A percentile compares a stretch with the other conserved stretches of the same genome.
Evolutionary conservation across 2,113 vertebrate genomes (phyloP).

Genomic region (Stegostoma tigrinum): DNA sequence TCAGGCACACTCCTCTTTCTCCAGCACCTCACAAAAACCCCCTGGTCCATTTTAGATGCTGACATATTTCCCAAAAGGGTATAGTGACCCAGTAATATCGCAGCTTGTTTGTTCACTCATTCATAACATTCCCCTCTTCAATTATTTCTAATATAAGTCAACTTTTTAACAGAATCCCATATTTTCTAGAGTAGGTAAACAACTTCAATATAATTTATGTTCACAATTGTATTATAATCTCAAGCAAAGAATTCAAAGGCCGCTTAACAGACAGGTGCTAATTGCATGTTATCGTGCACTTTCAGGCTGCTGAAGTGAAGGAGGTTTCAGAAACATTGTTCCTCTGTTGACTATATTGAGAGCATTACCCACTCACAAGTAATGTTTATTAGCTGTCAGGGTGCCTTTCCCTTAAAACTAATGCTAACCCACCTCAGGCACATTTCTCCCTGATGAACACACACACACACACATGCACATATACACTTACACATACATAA

Average conservation of each 20-base stretch:
- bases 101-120: background rate
- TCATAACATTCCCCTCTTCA: conserved; percentile 1
- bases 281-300: background rate
- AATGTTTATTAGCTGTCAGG: background rate
- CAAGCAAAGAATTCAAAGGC: background rate
- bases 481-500: background rate
- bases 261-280: background rate
- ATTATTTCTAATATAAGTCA: conserved; percentile 27
- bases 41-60: background rate
- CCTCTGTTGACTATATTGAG: background rate
- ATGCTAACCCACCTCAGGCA: background rate
- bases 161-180: background rate
- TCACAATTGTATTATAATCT: background rate
- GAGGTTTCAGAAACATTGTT: background rate
- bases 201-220: background rate
- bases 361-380: background rate
- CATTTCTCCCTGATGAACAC: background rate
- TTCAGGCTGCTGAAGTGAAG: background rate
- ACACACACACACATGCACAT: background rate
- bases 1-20: conserved; percentile 53
- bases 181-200: conserved; percentile 9
- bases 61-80: conserved; percentile 5
- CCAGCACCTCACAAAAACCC: background rate
- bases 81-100: conserved; percentile 13
- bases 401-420: background rate